Evolutionary conservation across 2,797 vertebrate genomes (phyloP).

Genomic region (Pachyuromys duprasi): DNA sequence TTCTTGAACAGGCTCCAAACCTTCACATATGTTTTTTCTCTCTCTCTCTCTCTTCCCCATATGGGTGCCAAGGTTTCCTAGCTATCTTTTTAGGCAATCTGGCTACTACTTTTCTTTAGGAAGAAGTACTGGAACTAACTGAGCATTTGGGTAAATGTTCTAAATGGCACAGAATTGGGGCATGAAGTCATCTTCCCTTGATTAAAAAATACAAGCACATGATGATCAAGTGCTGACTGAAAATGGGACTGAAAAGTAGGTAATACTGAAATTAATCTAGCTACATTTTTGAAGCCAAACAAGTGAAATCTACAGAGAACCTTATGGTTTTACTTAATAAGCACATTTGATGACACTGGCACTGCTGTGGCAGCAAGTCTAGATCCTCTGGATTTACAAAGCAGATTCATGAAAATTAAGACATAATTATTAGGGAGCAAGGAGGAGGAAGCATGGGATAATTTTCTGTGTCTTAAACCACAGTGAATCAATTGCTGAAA

Average conservation of each 20-base stretch:
- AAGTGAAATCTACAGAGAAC: constrained; percentile 34
- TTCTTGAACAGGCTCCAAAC: constrained; percentile 75
- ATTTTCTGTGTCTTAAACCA: constrained; percentile 55
- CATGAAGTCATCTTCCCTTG: constrained; percentile 45
- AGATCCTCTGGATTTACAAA: constrained; percentile 35
- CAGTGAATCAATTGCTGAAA: constrained; percentile 40
- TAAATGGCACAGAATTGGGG: constrained; percentile 18
- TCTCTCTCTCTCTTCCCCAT: constrained; percentile 45
- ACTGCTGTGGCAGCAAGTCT: constrained; percentile 5
- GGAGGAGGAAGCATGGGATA: background rate
- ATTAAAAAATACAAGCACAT: constrained; percentile 15
- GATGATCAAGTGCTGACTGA: constrained; percentile 48
- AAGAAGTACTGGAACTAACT: constrained; percentile 38
- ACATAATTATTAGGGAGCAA: constrained; percentile 6
- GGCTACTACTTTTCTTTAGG: constrained; percentile 67
- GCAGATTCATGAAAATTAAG: background rate
- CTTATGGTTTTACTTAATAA: constrained; percentile 57
- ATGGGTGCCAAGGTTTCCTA: constrained; percentile 66
- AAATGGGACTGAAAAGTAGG: constrained; percentile 36
- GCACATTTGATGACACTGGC: background rate
- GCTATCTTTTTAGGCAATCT: constrained; percentile 77
- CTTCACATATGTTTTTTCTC: constrained; percentile 74
- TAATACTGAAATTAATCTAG: constrained; percentile 43
- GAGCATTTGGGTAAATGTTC: constrained; percentile 58
- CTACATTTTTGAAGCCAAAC: constrained; percentile 46